Base-by-base conservation (phyloP, 2,113 vertebrate species). In the Hydrochoerus hydrochaeris region DNA sequence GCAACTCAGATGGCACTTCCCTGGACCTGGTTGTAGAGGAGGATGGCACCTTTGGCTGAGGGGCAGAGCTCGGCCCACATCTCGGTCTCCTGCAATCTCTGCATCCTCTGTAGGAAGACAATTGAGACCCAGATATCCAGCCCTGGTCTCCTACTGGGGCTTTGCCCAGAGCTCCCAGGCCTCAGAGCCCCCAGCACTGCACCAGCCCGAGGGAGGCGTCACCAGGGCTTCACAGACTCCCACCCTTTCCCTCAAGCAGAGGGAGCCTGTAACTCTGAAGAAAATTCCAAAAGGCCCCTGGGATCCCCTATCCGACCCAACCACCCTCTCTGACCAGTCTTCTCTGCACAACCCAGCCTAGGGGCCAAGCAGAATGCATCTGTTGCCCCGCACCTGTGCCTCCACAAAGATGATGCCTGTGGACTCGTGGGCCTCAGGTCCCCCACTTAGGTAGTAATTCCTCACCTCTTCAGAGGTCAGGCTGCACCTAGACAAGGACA, bases 61-160 rank as follows among this genome's bases (percentile, higher is more conserved):
- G 99, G 99, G 92, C 99, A 99, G 83, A 99, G 96, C 93, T 99
- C 99, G 1, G 97, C 95, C 99, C 99, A 99, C 95, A 99, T 80
- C 52, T 98, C 96, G 3, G 98, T 94, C 84, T 97, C 90, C 77
- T 99, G 98, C 96, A 99, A 96, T 84, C 97, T 98, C 96, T 98
- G 89, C 86, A 99, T 49, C 0, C 98, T 98, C 99, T 99, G 95
- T 4, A 88, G 73, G 38, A 86, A 95, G 16, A 97, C 60, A 96
- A 78, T 52, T 3, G 30, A 95, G 80, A 89, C 54, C n/a, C 65
- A 67, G 35, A 71, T 13, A n/a, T 46, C 26, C 73, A 67, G 38
- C 26, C 38, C 5, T 90, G 26, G 1, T 60, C 57, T 80, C 57
- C 71, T 63, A 38, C 4, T 9, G 71, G 16, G 24, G 26, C 54